These are phyloP conservation scores for Cheirogaleus major DNA, from an alignment of 2,797 vertebrate genomes.

Conservation along the genomic window DNA sequence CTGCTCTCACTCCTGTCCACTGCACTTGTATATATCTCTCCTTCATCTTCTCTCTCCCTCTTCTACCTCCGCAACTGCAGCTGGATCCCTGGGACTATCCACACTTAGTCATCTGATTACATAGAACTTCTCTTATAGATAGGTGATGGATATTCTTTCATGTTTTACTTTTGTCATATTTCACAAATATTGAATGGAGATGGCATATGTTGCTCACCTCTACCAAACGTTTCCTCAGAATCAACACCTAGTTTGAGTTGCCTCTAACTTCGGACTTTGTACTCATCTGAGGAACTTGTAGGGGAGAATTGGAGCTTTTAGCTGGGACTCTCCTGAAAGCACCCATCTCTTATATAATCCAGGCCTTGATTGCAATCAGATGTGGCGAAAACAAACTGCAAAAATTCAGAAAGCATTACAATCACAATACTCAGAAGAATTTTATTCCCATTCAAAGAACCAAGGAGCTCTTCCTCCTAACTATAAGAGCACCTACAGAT, in stretches of 20 bases:
- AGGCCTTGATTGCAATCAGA: neutral
- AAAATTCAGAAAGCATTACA: neutral
- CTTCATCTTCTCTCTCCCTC: no score
- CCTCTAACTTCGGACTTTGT: neutral
- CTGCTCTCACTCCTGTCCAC: neutral
- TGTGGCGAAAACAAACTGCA: neutral
- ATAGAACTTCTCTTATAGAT: neutral
- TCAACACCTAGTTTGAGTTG: neutral
- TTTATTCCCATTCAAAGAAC: neutral
- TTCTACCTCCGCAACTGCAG: neutral
- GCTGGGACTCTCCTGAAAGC: neutral
- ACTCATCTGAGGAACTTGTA: neutral
- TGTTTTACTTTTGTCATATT: neutral
- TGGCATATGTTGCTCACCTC: neutral
- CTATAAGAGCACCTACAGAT: neutral
- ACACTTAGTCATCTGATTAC: neutral
- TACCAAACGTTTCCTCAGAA: neutral
- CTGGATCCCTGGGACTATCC: neutral
- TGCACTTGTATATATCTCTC: fast-evolving
- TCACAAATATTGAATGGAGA: constrained; percentile 5
- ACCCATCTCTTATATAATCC: neutral
- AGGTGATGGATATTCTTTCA: neutral
- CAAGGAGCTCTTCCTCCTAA: neutral
- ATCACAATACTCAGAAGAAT: neutral
- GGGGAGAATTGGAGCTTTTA: neutral